phyloP scores from a whole-genome alignment of 2,888 invertebrate species.

The Lamellibrachia satsuma region DNA sequence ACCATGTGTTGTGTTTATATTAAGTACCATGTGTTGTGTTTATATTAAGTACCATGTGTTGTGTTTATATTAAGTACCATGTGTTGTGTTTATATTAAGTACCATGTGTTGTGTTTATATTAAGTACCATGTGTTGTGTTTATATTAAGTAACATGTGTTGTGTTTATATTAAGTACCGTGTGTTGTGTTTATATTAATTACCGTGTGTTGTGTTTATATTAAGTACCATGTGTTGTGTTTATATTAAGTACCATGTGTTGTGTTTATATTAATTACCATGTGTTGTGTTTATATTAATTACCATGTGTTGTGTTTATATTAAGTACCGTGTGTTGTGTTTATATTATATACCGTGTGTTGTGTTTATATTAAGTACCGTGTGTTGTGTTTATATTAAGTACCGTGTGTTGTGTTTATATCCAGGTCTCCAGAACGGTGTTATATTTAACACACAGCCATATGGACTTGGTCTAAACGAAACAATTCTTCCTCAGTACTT shows the following conservation, averaged over 20 bases:
- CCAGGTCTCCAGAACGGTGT: slow-evolving; percentile 80
- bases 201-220: background rate
- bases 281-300: background rate
- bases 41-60: background rate
- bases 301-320: background rate
- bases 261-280: background rate
- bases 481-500: slow-evolving; percentile 85
- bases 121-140: background rate
- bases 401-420: background rate
- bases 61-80: background rate
- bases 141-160: background rate
- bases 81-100: background rate
- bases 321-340: background rate
- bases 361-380: background rate
- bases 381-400: background rate
- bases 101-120: background rate
- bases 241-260: background rate
- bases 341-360: background rate
- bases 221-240: background rate
- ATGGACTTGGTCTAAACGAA: slow-evolving; percentile 83
- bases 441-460: slow-evolving; percentile 80
- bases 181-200: background rate
- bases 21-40: background rate
- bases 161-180: background rate
- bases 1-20: background rate